Evolutionary conservation across 2,113 vertebrate species (phyloP), one percentile per base, ranked within the genome.

Genomic region (Oreochromis spilurus): DNA sequence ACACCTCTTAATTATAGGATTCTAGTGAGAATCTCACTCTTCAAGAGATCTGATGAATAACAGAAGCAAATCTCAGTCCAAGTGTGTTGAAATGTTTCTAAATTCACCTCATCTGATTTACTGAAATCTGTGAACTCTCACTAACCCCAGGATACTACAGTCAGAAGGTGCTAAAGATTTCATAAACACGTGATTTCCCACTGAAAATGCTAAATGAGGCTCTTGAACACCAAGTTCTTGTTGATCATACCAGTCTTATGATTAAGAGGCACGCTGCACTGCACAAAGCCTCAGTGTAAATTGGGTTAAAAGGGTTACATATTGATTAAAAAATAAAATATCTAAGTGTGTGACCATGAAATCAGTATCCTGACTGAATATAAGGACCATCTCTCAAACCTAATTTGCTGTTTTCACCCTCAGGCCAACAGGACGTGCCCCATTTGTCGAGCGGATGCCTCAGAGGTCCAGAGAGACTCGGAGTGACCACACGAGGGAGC

Each of bases 371-470:
- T n/a, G 8, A 29, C 9, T 45, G 5, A 55, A n/a, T 54, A 65
- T 36, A 17, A 78, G 17, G 43, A 21, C 17, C 45, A 19, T 17
- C 7, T 79, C 9, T 40, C 29, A 82, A 85, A 29, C 43, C 31
- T 70, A 40, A 79, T 34, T 9, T 21, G 3, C 53, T 6, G 24
- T 84, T 43, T 34, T 48, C 12, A 75, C 70, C 86, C 90, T 62
- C 92, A 99, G 99, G 98, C 98, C 81, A 99, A 99, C 96, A 98
- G 99, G 92, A 99, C 99, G 62, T 99, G 99, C 93, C 99, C 99
- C 2, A 99, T 99, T 94, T 99, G 99, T 91, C 96, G 99, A 95
- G 99, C 99, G 40, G 99, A 99, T 84, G 98, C 99, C 90, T 99
- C 98, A 0, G 99, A 99, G 96, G 98, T 99, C 82, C 99, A 99